Conservation (phyloP, 2,888 invertebrate genomes). For the Scaptomyza polygonia region DNA sequence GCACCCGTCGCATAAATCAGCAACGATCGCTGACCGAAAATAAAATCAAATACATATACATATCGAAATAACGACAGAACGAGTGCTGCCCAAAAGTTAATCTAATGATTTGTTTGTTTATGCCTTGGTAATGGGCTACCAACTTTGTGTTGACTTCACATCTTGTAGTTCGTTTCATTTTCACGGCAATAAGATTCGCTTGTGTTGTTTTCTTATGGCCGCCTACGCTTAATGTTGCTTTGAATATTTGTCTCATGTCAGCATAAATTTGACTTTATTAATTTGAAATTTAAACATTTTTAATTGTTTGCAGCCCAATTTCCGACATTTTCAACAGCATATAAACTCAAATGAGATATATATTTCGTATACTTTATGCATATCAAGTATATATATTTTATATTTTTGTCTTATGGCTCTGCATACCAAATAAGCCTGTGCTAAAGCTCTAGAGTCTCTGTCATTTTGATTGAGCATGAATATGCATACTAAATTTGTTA, state of each 20-base stretch:
- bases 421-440: slow-evolving; percentile 66
- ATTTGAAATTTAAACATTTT: slow-evolving; percentile 74
- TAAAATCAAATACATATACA: slow-evolving; percentile 34
- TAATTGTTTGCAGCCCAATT: slow-evolving; percentile 67
- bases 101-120: slow-evolving; percentile 74
- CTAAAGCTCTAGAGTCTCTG: slow-evolving; percentile 23
- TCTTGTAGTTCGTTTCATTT: slow-evolving; percentile 57
- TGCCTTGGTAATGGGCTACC: slow-evolving; percentile 62
- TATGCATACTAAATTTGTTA: slow-evolving; percentile 69
- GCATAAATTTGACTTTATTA: slow-evolving; percentile 78
- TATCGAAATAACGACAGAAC: slow-evolving; percentile 31
- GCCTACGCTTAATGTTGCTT: slow-evolving; percentile 63
- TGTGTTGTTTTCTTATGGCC: slow-evolving; percentile 38
- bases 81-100: slow-evolving; percentile 30
- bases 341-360: slow-evolving; percentile 45
- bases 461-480: slow-evolving; percentile 69
- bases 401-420: slow-evolving; percentile 55
- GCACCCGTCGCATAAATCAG: slow-evolving; percentile 68
- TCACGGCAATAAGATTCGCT: slow-evolving; percentile 36
- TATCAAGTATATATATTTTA: slow-evolving; percentile 25
- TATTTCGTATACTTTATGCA: neutral
- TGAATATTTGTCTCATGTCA: slow-evolving; percentile 72
- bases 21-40: slow-evolving; percentile 16
- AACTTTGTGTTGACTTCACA: slow-evolving; percentile 21
- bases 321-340: slow-evolving; percentile 54